Conservation (phyloP, 92 coral and sea anemone genomes). For the Desmophyllum pertusum region DNA sequence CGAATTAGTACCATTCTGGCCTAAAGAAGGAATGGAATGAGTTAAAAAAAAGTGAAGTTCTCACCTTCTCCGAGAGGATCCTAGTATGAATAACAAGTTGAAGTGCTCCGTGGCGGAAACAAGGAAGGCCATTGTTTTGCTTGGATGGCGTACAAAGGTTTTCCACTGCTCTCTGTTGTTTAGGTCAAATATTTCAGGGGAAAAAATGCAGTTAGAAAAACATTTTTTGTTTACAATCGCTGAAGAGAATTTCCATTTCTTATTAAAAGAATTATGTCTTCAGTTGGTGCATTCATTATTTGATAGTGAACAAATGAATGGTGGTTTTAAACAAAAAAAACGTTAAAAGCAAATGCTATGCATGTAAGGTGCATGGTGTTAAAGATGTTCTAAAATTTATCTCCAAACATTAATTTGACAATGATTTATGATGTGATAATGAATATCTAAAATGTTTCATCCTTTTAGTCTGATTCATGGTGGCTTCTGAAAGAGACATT, state of each 20-base stretch:
- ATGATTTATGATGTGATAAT: not conserved
- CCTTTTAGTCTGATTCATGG: not conserved
- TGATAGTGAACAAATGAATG: too few species aligned
- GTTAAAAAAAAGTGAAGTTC: not conserved
- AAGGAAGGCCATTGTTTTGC: conserved; percentile 67
- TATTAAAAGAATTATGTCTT: not conserved
- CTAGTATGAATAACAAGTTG: conserved; percentile 86
- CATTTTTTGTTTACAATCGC: too few species aligned
- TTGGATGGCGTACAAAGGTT: conserved; percentile 61
- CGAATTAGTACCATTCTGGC: too few species aligned
- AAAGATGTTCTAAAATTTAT: not conserved
- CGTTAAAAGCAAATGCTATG: not conserved
- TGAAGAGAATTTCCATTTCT: too few species aligned
- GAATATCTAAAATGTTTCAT: not conserved
- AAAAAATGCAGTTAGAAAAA: not conserved
- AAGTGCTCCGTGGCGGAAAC: conserved; percentile 88
- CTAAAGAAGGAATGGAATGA: not conserved
- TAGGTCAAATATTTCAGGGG: not conserved
- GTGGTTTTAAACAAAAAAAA: not conserved
- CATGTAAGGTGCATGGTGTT: too few species aligned
- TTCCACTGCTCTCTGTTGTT: conserved; percentile 87
- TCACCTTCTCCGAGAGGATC: conserved; percentile 95
- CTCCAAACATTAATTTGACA: not conserved
- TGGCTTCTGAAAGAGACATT: not conserved
- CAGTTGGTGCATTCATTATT: not conserved